phyloP scores from a whole-genome alignment of 2,888 invertebrate species.

The Eurytoma adleriae region DNA sequence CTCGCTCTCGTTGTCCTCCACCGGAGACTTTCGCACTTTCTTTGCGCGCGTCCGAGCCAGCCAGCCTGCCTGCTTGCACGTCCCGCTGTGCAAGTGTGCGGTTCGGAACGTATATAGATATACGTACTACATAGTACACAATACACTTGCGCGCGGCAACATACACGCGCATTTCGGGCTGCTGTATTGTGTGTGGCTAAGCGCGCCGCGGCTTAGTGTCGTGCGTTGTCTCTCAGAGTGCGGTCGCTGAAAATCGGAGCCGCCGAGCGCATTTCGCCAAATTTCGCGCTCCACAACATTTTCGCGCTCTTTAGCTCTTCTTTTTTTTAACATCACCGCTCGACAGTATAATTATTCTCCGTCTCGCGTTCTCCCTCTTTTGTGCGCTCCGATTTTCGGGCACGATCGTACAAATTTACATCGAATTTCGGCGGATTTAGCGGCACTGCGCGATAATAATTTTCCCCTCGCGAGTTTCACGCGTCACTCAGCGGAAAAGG shows the following conservation, averaged over 20 bases:
- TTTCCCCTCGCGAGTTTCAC: too few species aligned
- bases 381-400: neutral
- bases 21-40: conserved; percentile 4
- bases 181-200: neutral
- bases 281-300: conserved; percentile 4
- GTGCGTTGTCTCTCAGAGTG: conserved; percentile 25
- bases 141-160: neutral
- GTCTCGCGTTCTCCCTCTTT: neutral
- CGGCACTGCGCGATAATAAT: too few species aligned
- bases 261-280: conserved; percentile 27
- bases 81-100: neutral
- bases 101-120: neutral
- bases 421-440: too few species aligned
- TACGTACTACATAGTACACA: neutral
- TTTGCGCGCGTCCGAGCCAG: neutral
- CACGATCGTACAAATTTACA: too few species aligned
- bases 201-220: neutral
- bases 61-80: too few species aligned
- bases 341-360: neutral
- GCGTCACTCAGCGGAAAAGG: conserved; percentile 25
- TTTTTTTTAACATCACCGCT: neutral
- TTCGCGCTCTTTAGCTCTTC: conserved; percentile 8
- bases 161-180: neutral
- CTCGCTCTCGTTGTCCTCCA: conserved; percentile 4
- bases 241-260: conserved; percentile 30